These are phyloP conservation scores for Coturnix japonica DNA, from an alignment of 2,113 vertebrate species.

Conservation along the genomic window DNA sequence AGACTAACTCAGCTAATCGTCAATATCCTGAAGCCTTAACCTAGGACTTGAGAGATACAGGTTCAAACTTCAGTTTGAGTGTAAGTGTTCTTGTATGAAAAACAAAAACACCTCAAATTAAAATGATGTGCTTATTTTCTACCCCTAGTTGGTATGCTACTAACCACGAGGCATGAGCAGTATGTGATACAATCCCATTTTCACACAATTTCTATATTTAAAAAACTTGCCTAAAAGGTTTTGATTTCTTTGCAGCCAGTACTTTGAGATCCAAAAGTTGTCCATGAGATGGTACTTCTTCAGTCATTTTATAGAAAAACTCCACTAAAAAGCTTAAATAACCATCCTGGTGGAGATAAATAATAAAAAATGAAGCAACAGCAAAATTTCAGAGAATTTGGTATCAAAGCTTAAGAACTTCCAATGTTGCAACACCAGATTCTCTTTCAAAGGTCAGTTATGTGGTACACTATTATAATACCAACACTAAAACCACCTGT, in stretches of 20 bases:
- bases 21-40: neutral
- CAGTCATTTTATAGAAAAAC: neutral
- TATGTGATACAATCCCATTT: rapidly evolving
- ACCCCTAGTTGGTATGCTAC: neutral
- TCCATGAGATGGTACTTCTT: neutral
- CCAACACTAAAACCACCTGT: neutral
- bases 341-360: neutral
- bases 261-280: neutral
- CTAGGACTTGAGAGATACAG: neutral
- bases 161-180: neutral
- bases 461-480: neutral
- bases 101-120: neutral
- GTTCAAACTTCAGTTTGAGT: neutral
- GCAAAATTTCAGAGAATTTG: neutral
- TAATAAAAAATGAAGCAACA: neutral
- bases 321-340: neutral
- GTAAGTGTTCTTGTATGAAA: neutral
- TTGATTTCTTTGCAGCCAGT: neutral
- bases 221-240: neutral
- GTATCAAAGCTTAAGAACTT: neutral
- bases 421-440: neutral
- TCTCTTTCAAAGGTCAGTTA: neutral
- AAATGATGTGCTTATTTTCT: neutral
- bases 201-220: neutral
- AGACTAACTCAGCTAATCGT: neutral